These are phyloP conservation scores for Lasioglossum oenotherae DNA, from an alignment of 2,888 invertebrate species.

Conservation along the genomic window DNA sequence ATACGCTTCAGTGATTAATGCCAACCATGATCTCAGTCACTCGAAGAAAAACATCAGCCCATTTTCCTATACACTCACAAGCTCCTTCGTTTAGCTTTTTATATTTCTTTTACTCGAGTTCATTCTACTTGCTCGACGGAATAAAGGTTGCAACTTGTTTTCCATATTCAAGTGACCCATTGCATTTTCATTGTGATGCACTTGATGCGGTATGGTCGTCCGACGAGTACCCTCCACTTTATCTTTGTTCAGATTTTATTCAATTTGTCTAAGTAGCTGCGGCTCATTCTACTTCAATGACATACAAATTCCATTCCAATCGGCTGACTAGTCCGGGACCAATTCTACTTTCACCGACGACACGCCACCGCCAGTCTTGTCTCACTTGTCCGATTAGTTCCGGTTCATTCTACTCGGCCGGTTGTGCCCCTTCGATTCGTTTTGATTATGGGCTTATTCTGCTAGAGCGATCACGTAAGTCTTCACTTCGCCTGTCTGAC, in stretches of 20 bases:
- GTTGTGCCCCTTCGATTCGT: neutral
- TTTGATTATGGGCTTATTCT: neutral
- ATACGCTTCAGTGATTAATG: slow-evolving; percentile 1
- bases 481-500: neutral
- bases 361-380: neutral
- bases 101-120: neutral
- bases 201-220: neutral
- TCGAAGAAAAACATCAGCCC: neutral
- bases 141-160: neutral
- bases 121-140: neutral
- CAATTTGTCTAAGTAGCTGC: neutral
- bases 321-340: neutral
- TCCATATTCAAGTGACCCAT: neutral
- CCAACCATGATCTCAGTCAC: neutral
- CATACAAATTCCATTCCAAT: neutral
- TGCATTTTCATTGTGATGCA: neutral
- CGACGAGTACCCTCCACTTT: neutral
- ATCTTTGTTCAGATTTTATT: neutral
- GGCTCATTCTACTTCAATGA: neutral
- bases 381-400: neutral
- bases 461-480: neutral
- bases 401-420: neutral
- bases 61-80: neutral
- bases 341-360: neutral
- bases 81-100: neutral